These are phyloP conservation scores for Pinctada fucata DNA, from an alignment of 2,888 invertebrate species.

Conservation along the genomic window DNA sequence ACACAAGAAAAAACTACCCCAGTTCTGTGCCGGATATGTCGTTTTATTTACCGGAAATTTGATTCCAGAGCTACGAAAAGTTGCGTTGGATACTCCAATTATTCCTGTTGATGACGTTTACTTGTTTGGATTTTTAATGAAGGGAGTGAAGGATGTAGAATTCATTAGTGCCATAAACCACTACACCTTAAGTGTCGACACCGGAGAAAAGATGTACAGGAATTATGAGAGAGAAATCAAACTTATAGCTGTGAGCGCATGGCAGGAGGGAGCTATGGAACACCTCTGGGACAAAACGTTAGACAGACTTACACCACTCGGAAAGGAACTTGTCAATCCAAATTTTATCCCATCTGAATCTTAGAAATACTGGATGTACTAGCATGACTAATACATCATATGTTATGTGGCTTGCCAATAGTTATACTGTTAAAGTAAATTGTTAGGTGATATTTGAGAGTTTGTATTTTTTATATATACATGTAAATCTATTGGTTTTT, in stretches of 20 bases:
- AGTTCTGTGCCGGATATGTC: slow-evolving; percentile 57
- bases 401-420: no score
- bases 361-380: no score
- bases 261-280: slow-evolving; percentile 17
- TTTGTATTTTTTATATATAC: no score
- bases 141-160: slow-evolving; percentile 42
- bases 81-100: slow-evolving; percentile 43
- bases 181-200: slow-evolving; percentile 85
- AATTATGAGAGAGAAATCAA: slow-evolving; percentile 1
- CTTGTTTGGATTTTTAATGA: slow-evolving; percentile 54
- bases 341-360: neutral
- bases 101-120: slow-evolving; percentile 64
- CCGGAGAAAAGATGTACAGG: slow-evolving; percentile 25
- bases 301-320: slow-evolving; percentile 24
- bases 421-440: no score
- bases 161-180: slow-evolving; percentile 84
- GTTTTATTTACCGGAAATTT: slow-evolving; percentile 45
- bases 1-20: slow-evolving; percentile 33
- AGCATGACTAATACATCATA: no score
- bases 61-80: slow-evolving; percentile 47
- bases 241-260: slow-evolving; percentile 24
- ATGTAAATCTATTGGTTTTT: no score
- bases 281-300: slow-evolving; percentile 25
- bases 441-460: no score
- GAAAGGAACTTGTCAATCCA: slow-evolving; percentile 17